Percentiles rank a stretch among this genome's conserved stretches.
Conservation (phyloP, 2,113 vertebrate species). For the Pyxicephalus adspersus region DNA sequence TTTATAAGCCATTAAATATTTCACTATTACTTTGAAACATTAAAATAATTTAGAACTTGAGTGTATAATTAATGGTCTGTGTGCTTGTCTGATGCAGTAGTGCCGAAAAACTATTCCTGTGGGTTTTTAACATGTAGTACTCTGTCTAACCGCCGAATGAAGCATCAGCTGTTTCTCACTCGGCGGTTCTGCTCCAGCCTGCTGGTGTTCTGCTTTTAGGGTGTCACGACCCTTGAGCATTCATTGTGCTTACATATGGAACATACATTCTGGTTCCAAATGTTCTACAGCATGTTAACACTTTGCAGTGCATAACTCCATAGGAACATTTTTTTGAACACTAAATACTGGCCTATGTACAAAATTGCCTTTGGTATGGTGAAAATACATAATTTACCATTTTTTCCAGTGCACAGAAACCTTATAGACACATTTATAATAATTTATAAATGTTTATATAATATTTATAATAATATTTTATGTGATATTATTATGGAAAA, state of each 20-base stretch:
- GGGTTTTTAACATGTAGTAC: background rate
- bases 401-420: too few relatives aligned
- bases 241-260: background rate
- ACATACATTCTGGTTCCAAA: background rate
- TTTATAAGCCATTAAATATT: background rate
- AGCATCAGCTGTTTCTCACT: background rate
- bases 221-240: background rate
- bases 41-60: background rate
- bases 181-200: background rate
- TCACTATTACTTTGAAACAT: background rate
- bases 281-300: background rate
- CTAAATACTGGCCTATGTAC: too few relatives aligned
- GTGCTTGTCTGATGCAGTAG: background rate
- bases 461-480: too few relatives aligned
- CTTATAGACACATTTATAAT: too few relatives aligned
- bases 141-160: background rate
- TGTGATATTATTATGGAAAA: too few relatives aligned
- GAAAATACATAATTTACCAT: too few relatives aligned
- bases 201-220: background rate
- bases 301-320: background rate
- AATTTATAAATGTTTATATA: too few relatives aligned
- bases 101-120: background rate
- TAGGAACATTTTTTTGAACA: too few relatives aligned
- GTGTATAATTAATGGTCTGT: background rate
- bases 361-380: too few relatives aligned